phyloP scores from a whole-genome alignment of 2,113 vertebrate species.

The Fulmarus glacialis region DNA sequence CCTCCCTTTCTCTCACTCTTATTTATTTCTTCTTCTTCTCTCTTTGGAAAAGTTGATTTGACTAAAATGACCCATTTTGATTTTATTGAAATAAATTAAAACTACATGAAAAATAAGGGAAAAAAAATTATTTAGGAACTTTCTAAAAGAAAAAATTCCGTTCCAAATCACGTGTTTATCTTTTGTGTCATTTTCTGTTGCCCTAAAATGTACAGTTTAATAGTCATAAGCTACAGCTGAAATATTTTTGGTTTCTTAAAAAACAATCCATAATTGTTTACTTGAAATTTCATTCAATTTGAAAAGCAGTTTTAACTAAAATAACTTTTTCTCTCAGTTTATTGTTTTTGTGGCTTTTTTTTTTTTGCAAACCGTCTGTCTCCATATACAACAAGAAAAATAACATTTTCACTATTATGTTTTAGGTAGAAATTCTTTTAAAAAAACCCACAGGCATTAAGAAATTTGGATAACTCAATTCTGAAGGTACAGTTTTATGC shows the following conservation, averaged over 20 bases:
- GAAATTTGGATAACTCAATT: background rate
- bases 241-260: background rate
- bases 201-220: background rate
- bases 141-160: background rate
- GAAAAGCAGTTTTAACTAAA: background rate
- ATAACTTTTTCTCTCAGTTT: background rate
- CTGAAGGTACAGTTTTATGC: background rate
- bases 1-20: background rate
- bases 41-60: background rate
- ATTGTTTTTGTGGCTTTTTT: background rate
- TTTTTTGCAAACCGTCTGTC: background rate
- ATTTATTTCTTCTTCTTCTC: background rate
- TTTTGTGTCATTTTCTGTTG: background rate
- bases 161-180: background rate
- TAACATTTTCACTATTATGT: background rate
- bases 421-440: background rate
- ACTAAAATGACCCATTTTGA: accelerated
- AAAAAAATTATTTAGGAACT: background rate
- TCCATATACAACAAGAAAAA: background rate
- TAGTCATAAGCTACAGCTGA: background rate
- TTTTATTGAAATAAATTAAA: background rate
- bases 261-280: background rate
- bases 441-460: background rate
- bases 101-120: background rate
- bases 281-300: background rate